phyloP scores from a whole-genome alignment of 1,140 invertebrate genomes.

The Melanaphis sacchari region DNA sequence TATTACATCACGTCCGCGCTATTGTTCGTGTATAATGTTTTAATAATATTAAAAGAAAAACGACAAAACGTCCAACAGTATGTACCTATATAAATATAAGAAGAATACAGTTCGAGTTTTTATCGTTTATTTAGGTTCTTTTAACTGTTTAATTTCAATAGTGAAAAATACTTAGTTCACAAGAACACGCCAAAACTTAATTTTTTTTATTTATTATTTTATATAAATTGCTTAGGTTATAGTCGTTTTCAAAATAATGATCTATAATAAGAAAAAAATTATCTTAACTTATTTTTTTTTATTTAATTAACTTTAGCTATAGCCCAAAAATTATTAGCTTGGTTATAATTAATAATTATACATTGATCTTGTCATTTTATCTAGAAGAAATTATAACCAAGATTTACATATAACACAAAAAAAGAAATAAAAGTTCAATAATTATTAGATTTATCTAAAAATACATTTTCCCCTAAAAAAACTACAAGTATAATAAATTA shows the following conservation, averaged over 20 bases:
- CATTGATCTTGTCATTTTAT: too few relatives aligned
- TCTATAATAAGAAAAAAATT: neutral
- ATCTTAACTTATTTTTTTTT: neutral
- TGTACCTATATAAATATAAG: neutral
- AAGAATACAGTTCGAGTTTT: neutral
- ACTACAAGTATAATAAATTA: too few relatives aligned
- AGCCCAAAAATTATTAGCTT: too few relatives aligned
- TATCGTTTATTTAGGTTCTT: slow-evolving; percentile 3
- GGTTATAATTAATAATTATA: too few relatives aligned
- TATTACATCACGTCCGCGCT: slow-evolving; percentile 5
- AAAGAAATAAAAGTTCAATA: too few relatives aligned
- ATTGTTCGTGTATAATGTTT: slow-evolving; percentile 32
- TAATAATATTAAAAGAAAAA: slow-evolving; percentile 35
- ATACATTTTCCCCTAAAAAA: too few relatives aligned
- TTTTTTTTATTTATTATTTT: neutral
- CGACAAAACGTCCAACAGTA: slow-evolving; percentile 5
- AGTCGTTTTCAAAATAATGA: neutral
- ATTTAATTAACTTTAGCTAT: too few relatives aligned
- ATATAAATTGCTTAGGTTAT: neutral
- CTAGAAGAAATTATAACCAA: too few relatives aligned
- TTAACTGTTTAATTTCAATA: neutral
- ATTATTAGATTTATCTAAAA: too few relatives aligned
- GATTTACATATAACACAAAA: too few relatives aligned
- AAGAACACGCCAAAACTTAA: neutral
- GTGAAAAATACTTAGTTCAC: neutral